Base-by-base conservation (phyloP, 2,797 vertebrate species). In the Moxostoma hubbsi region DNA sequence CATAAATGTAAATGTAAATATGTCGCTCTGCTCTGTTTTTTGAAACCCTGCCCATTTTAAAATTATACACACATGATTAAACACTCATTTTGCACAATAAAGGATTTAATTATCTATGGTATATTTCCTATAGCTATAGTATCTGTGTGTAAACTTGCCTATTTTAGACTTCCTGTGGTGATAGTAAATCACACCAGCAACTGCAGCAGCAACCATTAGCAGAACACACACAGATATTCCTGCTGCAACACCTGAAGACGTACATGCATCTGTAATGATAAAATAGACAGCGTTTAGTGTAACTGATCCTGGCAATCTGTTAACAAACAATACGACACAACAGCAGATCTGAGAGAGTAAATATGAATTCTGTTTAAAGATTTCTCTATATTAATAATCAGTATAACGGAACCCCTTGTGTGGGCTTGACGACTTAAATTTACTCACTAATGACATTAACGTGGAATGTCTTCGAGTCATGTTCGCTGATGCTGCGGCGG, bases 121-220 rank as follows among this genome's bases (percentile, higher is more conserved):
- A 24, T 24, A 24, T 49, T 66, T 11, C 7, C 5, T 16, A 5
- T 65, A 9, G 49, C 2, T 47, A 15, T 11, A 15, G 0, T 9
- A 15, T 64, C 45, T 65, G 63, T 6, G 2, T 6, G 15, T 16
- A 10, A 67, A 65, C 45, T 45, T 45, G 61, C 61, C 13, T 0
- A 1, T 46, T 46, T 0, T 46, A 5, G 0, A 47, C 5, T 0
- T 18, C 4, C 6, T 12, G 47, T 0, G 0, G 9, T 0, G 0
- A 24, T 24, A 24, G 24, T 24, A 24, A 24, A 24, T 24, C 24
- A 24, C 24, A 24, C 1, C 24, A 24, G 49, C 9, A 46, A 1
- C 11, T 24, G 0, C 11, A 46, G 1, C 4, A 1, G 0, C 36
- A 63, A 0, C 1, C 8, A 3, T n/a, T 2, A 65, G 2, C 5